phyloP scores from a whole-genome alignment of 1,140 invertebrate species.

The Camponotus vicinus region DNA sequence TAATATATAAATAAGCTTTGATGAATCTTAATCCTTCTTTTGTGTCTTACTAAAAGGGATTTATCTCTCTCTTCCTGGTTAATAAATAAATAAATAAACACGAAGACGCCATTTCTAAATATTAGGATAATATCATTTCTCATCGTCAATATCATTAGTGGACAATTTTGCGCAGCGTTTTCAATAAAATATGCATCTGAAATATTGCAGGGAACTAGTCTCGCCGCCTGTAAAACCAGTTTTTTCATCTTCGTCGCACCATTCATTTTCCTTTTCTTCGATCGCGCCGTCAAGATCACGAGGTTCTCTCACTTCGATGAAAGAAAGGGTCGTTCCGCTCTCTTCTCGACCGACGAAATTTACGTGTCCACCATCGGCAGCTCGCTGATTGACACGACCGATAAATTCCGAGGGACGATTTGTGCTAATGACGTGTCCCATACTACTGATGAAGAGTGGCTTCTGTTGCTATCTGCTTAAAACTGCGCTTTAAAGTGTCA shows the following conservation, averaged over 20 bases:
- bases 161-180: not conserved
- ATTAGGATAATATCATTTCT: not conserved
- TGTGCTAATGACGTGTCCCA: slow-evolving; percentile 60
- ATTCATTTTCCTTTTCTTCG: slow-evolving; percentile 50
- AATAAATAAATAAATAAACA: not conserved
- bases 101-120: not conserved
- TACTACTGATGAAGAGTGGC: slow-evolving; percentile 45
- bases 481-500: slow-evolving; percentile 24
- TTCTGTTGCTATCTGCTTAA: slow-evolving; percentile 23
- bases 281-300: slow-evolving; percentile 68
- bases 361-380: slow-evolving; percentile 65
- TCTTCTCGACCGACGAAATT: slow-evolving; percentile 66
- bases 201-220: slow-evolving; percentile 1
- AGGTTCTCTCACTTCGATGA: slow-evolving; percentile 20
- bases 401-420: slow-evolving; percentile 67
- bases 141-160: not conserved
- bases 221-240: slow-evolving; percentile 18
- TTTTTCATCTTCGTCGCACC: slow-evolving; percentile 5
- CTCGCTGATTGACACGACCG: slow-evolving; percentile 60
- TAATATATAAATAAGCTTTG: too few species aligned
- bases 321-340: slow-evolving; percentile 54
- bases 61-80: too few species aligned
- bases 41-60: too few species aligned
- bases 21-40: too few species aligned
- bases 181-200: not conserved